Base-by-base conservation (phyloP, 2,888 invertebrate genomes). In the Philaethria dido region DNA sequence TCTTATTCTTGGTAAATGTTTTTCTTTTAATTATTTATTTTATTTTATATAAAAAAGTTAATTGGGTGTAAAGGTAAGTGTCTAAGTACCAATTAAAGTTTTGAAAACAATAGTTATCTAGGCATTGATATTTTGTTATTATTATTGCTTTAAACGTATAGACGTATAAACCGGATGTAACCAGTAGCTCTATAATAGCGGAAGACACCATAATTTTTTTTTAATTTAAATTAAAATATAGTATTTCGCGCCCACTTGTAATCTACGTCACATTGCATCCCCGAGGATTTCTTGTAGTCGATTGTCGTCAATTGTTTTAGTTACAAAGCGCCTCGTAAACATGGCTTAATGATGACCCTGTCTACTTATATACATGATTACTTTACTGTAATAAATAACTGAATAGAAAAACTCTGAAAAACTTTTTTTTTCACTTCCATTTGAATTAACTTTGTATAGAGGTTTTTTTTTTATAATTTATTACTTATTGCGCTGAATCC, bases 281-380 rank as follows among this genome's bases (percentile, higher is more conserved):
- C 70, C 50, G 39, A 57, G 69, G 85, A 81, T 83, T 77, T 83
- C 84, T 85, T 80, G 83, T 82, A 77, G 87, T 80, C 81, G 80
- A 83, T 83, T 78, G 87, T 80, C 81, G 80, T 83, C 87, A 88
- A 89, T 88, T 88, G 86, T 80, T 83, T 79, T 78, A 81, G 82
- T 82, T 80, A 85, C 82, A 83, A 84, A 81, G 77, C 79, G 77
- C 75, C 78, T 74, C 78, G 82, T 86, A 83, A 86, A 86, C 81
- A 87, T 74, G 74, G 77, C 77, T 80, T 83, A 85, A 85, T 79
- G 80, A 79, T 78, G 70, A 54, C 57, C 16, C 61, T 66, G 69
- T 70, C 71, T 74, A 69, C 29, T 29, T 52, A 52, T 52, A 52
- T 29, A n/a, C n/a, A 52, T 52, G 29, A 52, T 52, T 16, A 29